These are phyloP conservation scores for Dysidea cf. avara DNA, from an alignment of 37 sponge, comb jelly and placozoan species.

Conservation along the genomic window DNA sequence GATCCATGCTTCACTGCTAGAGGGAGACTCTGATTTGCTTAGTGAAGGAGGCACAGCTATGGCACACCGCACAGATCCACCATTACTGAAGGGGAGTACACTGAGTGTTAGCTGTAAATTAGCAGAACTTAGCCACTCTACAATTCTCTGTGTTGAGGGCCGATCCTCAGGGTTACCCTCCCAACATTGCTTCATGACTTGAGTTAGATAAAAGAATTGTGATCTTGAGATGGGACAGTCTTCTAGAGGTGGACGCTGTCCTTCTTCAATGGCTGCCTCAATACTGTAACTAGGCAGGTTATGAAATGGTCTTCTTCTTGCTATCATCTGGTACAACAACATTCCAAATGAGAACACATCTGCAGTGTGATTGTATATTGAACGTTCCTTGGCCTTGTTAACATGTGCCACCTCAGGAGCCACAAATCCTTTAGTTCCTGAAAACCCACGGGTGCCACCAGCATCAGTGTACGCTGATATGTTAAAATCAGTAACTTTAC, in stretches of 20 bases:
- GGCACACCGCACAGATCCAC: no score
- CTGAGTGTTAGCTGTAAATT: conserved; percentile 29
- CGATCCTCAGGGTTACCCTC: conserved; percentile 68
- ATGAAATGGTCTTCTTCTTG: conserved; percentile 3
- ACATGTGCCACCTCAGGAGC: conserved; percentile 48
- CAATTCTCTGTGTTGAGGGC: conserved; percentile 28
- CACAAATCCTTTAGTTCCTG: conserved; percentile 23
- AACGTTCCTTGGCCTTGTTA: background rate
- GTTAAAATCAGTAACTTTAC: conserved; percentile 43
- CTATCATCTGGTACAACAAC: conserved; percentile 30
- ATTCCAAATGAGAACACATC: conserved; percentile 42
- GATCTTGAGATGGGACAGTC: conserved; percentile 52
- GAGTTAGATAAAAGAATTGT: conserved; percentile 63
- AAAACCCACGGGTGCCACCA: conserved; percentile 21
- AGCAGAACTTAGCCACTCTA: conserved; percentile 7
- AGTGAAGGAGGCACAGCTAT: no score
- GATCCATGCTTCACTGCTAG: no score
- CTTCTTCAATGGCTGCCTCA: conserved; percentile 44
- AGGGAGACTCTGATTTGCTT: no score
- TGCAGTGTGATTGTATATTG: conserved; percentile 16
- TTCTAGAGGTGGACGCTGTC: conserved; percentile 63
- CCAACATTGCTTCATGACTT: conserved; percentile 82
- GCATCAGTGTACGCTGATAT: conserved; percentile 9
- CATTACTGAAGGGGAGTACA: conserved; percentile 4
- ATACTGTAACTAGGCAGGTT: conserved; percentile 28